phyloP scores from a whole-genome alignment of 1,140 invertebrate species.

The Temnothorax longispinosus region DNA sequence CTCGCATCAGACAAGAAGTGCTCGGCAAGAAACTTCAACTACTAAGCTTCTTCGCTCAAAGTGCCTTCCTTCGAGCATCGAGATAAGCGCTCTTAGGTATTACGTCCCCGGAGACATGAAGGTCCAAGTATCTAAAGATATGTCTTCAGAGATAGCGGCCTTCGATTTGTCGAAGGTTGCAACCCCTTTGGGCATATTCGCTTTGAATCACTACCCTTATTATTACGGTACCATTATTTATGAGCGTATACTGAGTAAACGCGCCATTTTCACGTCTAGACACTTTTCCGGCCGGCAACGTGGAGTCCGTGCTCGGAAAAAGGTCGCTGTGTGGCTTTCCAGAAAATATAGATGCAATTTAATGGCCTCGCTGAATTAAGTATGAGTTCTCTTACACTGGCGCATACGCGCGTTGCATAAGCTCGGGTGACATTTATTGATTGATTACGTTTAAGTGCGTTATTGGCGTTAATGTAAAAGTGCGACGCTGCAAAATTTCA shows the following conservation, averaged over 20 bases:
- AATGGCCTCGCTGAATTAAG: conserved; percentile 26
- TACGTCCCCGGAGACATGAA: conserved; percentile 46
- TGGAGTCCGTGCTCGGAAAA: not conserved
- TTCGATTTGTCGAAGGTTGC: conserved; percentile 57
- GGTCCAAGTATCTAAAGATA: conserved; percentile 49
- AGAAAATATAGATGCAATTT: conserved; percentile 46
- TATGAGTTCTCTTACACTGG: not conserved
- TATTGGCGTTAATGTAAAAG: conserved; percentile 4
- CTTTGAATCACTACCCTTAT: conserved; percentile 42
- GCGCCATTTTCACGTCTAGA: not conserved
- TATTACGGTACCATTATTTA: conserved; percentile 44
- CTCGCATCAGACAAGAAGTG: conserved; percentile 56
- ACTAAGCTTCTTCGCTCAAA: conserved; percentile 64
- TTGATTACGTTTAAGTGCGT: conserved; percentile 35
- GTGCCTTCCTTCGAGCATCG: conserved; percentile 56
- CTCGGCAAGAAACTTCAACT: conserved; percentile 59
- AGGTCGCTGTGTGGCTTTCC: not conserved
- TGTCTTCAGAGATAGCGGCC: conserved; percentile 36
- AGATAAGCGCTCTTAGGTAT: conserved; percentile 64
- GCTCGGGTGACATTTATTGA: conserved; percentile 29
- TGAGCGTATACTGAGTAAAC: conserved; percentile 5
- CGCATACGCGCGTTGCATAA: not conserved
- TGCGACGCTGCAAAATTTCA: conserved; percentile 1
- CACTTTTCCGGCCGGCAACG: not conserved
- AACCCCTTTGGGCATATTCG: conserved; percentile 52